Percentiles rank a stretch among this genome's conserved stretches.
These are phyloP conservation scores for Siniperca obscura DNA, from an alignment of 2,797 vertebrate genomes.

Conservation along the genomic window DNA sequence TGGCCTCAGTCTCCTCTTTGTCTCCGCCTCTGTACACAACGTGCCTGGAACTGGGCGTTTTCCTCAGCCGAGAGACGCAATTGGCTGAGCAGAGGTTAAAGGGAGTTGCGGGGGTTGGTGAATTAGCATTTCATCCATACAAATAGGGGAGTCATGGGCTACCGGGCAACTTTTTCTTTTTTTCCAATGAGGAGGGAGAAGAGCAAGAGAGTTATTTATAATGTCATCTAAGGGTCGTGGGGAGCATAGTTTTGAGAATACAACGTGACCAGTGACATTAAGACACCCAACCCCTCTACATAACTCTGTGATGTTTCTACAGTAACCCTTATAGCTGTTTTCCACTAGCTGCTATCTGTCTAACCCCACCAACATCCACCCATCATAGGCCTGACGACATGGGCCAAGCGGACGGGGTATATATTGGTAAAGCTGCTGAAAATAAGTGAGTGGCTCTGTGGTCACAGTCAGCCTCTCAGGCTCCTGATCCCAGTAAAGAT, in stretches of 20 bases:
- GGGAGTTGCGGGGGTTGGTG: slow-evolving; percentile 35
- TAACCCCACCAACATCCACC: too few species aligned
- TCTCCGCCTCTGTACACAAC: slow-evolving; percentile 8
- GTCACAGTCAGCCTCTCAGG: background rate
- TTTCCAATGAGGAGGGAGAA: slow-evolving; percentile 5
- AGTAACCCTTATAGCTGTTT: background rate
- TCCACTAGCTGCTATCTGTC: too few species aligned
- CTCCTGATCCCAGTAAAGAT: background rate
- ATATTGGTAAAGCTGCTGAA: slow-evolving; percentile 26
- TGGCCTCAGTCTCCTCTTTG: slow-evolving; percentile 1
- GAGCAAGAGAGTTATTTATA: slow-evolving; percentile 63
- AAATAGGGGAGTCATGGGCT: slow-evolving; percentile 8
- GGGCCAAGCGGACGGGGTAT: background rate
- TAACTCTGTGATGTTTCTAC: slow-evolving; percentile 5
- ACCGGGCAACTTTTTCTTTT: background rate
- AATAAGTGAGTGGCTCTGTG: background rate
- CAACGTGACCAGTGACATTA: slow-evolving; percentile 64
- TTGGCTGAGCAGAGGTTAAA: slow-evolving; percentile 63
- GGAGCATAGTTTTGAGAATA: slow-evolving; percentile 42
- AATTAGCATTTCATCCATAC: slow-evolving; percentile 36
- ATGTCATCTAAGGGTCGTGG: slow-evolving; percentile 33
- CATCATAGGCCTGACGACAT: background rate
- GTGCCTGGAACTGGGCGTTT: slow-evolving; percentile 61
- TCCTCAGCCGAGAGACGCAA: slow-evolving; percentile 24
- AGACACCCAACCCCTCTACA: slow-evolving; percentile 34